Conservation (phyloP, 2,113 vertebrate species). For the Reinhardtius hippoglossoides region DNA sequence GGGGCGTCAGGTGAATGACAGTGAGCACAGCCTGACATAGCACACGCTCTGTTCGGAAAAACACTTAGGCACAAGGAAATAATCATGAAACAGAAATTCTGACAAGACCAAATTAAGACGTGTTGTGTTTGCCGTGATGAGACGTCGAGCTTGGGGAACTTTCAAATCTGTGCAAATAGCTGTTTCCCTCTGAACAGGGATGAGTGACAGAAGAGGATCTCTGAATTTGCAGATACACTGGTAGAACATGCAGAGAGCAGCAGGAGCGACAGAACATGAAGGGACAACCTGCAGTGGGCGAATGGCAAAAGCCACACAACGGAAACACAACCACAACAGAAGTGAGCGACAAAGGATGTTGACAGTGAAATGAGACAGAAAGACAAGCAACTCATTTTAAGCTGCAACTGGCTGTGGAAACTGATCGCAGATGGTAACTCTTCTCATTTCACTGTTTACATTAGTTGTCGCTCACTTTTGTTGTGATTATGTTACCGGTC, state of each 20-base stretch:
- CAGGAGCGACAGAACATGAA: neutral
- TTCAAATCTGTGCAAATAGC: slow-evolving; percentile 20
- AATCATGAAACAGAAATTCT: slow-evolving; percentile 32
- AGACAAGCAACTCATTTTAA: too few species aligned
- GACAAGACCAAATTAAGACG: slow-evolving; percentile 48
- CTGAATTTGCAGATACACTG: neutral
- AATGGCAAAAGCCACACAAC: too few species aligned
- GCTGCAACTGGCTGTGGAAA: too few species aligned
- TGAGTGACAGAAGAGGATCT: slow-evolving; percentile 11
- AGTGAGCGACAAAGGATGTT: neutral
- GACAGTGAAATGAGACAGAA: too few species aligned
- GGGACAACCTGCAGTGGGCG: neutral
- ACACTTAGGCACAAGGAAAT: slow-evolving; percentile 32
- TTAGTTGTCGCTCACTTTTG: too few species aligned
- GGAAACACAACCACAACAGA: too few species aligned
- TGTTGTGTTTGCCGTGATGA: slow-evolving; percentile 37
- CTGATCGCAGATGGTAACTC: too few species aligned
- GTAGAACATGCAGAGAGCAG: neutral
- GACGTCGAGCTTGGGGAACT: slow-evolving; percentile 28
- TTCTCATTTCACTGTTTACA: too few species aligned
- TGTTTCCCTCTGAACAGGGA: slow-evolving; percentile 13
- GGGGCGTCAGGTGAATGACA: slow-evolving; percentile 36
- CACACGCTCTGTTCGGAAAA: slow-evolving; percentile 27
- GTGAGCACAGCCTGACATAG: slow-evolving; percentile 16
- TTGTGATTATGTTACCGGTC: too few species aligned